Conservation (phyloP, 2,888 invertebrate species). For the Orgyia antiqua region DNA sequence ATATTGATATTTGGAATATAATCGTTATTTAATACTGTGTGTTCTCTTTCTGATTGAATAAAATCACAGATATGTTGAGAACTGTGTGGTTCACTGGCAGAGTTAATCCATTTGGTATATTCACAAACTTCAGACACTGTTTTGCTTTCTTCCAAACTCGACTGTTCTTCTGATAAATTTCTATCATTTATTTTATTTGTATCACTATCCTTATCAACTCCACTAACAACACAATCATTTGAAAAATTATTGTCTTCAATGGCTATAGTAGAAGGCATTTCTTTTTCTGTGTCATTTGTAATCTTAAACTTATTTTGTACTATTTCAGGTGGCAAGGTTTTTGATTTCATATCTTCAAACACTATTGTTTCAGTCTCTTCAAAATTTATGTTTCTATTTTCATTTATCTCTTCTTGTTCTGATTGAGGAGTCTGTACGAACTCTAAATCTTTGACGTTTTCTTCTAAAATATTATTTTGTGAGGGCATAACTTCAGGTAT, state of each 20-base stretch:
- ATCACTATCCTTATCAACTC: constrained; percentile 14
- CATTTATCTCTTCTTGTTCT: constrained; percentile 42
- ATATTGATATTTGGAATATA: neutral
- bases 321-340: constrained; percentile 49
- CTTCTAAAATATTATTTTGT: constrained; percentile 18
- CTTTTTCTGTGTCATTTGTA: constrained; percentile 13
- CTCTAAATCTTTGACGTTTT: constrained; percentile 14
- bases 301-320: constrained; percentile 54
- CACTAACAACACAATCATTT: constrained; percentile 3
- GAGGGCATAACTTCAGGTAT: constrained; percentile 12
- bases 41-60: constrained; percentile 14
- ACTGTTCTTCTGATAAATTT: constrained; percentile 5
- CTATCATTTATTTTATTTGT: constrained; percentile 16
- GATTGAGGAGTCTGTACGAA: constrained; percentile 35
- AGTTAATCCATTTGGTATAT: constrained; percentile 12
- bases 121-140: constrained; percentile 5
- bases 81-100: constrained; percentile 9
- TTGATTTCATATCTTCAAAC: constrained; percentile 22
- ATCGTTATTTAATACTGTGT: too few species aligned
- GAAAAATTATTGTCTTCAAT: constrained; percentile 1
- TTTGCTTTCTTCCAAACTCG: constrained; percentile 2
- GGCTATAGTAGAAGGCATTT: constrained; percentile 7
- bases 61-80: constrained; percentile 17
- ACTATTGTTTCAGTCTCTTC: constrained; percentile 24
- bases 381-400: constrained; percentile 15